Evolutionary conservation across 2,888 invertebrate species (phyloP).

Genomic region (Dasypogon diadema): DNA sequence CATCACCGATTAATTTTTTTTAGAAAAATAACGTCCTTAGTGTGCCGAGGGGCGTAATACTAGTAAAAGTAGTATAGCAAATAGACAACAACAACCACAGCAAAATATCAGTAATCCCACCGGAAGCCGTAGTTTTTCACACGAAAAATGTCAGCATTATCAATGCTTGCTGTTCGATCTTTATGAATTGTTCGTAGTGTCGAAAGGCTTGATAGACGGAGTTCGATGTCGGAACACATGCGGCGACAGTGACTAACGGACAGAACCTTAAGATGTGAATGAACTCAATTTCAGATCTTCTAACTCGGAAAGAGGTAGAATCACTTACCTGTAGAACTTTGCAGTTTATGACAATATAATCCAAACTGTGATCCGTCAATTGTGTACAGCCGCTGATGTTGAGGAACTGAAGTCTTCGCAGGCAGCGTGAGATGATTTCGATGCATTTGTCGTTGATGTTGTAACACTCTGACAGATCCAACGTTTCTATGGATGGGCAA

Average conservation of each 20-base stretch:
- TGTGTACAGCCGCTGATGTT: slow-evolving; percentile 70
- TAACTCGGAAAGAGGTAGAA: neutral
- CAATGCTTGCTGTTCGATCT: slow-evolving; percentile 63
- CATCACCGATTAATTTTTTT: neutral
- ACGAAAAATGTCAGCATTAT: slow-evolving; percentile 64
- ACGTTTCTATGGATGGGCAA: slow-evolving; percentile 78
- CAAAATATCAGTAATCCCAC: slow-evolving; percentile 67
- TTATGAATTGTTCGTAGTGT: slow-evolving; percentile 64
- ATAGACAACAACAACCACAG: slow-evolving; percentile 65
- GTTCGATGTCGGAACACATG: slow-evolving; percentile 66
- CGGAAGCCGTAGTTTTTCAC: slow-evolving; percentile 61
- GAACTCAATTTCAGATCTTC: too few species aligned
- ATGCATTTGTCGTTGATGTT: slow-evolving; percentile 77
- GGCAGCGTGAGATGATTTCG: slow-evolving; percentile 67
- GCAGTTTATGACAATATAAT: slow-evolving; percentile 70
- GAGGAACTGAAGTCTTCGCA: slow-evolving; percentile 64
- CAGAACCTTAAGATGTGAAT: slow-evolving; percentile 58
- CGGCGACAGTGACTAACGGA: slow-evolving; percentile 65
- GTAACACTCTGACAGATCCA: slow-evolving; percentile 77
- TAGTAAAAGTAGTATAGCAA: slow-evolving; percentile 66
- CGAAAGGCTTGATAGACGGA: slow-evolving; percentile 62
- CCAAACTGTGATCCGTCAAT: slow-evolving; percentile 71
- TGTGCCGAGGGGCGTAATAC: neutral
- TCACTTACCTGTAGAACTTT: slow-evolving; percentile 65
- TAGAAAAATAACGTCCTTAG: slow-evolving; percentile 8